These are phyloP conservation scores for Uria aalge DNA, from an alignment of 2,113 vertebrate species.

Conservation along the genomic window DNA sequence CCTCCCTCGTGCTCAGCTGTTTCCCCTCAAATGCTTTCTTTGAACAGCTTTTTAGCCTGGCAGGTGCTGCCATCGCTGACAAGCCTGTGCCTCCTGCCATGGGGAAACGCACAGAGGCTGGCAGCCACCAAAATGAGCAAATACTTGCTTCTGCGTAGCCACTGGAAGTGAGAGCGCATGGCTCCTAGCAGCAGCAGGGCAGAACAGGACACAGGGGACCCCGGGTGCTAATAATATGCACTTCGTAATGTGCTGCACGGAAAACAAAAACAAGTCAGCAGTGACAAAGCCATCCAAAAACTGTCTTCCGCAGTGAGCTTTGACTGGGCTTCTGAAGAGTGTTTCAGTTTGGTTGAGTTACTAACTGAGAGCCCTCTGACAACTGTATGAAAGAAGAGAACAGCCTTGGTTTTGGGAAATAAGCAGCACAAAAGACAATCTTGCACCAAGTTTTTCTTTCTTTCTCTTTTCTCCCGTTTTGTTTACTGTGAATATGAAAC, in stretches of 20 bases:
- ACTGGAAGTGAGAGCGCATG: background rate
- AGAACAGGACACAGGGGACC: background rate
- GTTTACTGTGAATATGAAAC: background rate
- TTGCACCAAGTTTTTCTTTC: background rate
- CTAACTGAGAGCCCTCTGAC: background rate
- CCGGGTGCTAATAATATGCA: background rate
- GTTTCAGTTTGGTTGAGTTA: background rate
- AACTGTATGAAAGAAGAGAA: background rate
- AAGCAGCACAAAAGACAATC: background rate
- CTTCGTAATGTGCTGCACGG: background rate
- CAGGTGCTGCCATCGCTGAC: background rate
- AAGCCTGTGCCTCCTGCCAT: fast-evolving
- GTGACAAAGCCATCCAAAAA: background rate
- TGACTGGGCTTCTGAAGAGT: background rate
- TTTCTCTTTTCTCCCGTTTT: background rate
- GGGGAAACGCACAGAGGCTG: background rate
- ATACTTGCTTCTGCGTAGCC: background rate
- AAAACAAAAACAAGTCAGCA: background rate
- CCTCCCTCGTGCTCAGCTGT: background rate
- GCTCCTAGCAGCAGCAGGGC: background rate
- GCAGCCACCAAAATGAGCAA: background rate
- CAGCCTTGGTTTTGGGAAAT: background rate
- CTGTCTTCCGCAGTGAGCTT: background rate
- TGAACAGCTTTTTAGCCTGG: background rate
- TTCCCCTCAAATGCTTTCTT: background rate